Evolutionary conservation across 2,888 invertebrate species (phyloP).

Genomic region (Limnephilus marmoratus): DNA sequence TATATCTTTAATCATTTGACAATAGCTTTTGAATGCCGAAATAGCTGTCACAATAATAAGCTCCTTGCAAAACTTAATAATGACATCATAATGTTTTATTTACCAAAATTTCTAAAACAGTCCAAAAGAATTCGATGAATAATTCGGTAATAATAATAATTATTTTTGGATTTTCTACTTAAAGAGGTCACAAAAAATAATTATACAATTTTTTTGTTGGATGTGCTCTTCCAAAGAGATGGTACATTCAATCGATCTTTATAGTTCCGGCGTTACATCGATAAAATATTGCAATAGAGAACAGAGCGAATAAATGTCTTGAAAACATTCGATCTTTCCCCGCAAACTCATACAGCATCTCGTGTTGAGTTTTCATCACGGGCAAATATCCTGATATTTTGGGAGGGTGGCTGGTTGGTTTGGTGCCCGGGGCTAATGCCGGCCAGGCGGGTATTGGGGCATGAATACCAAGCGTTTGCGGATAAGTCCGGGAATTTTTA

Average conservation of each 20-base stretch:
- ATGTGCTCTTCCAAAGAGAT: not conserved
- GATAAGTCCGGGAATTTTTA: conserved; percentile 55
- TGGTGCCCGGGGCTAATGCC: conserved; percentile 51
- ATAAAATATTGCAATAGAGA: not conserved
- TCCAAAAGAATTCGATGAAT: too few species aligned
- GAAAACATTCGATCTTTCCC: not conserved
- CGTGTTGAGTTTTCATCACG: not conserved
- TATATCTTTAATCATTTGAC: too few species aligned
- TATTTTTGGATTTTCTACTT: not conserved
- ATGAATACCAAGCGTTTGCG: conserved; percentile 58
- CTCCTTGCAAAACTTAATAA: too few species aligned
- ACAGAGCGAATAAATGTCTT: not conserved
- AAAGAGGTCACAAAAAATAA: not conserved
- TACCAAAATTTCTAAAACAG: too few species aligned
- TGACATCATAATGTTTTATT: too few species aligned
- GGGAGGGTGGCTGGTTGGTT: not conserved
- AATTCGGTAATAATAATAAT: too few species aligned
- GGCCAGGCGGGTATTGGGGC: conserved; percentile 39
- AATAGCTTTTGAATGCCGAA: too few species aligned
- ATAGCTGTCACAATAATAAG: too few species aligned
- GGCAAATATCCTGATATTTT: conserved; percentile 35
- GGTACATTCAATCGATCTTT: too few species aligned
- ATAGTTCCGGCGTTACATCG: not conserved
- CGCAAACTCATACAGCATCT: not conserved
- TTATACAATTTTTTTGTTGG: not conserved